Conservation (phyloP, 2,113 vertebrate species). For the Halichoerus grypus region DNA sequence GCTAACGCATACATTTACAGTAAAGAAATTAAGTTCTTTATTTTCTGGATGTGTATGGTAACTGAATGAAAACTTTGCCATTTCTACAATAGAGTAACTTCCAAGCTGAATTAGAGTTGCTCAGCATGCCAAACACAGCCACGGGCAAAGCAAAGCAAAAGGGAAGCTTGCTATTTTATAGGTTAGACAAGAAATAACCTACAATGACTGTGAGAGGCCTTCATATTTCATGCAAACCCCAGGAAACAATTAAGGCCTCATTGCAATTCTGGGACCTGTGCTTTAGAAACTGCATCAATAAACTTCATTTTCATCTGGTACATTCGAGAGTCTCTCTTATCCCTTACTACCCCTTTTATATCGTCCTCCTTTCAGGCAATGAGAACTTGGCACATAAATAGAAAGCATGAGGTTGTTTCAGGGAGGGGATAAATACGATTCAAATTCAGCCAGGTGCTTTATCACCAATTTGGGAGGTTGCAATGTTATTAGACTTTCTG, state of each 20-base stretch:
- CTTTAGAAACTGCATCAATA: constrained; percentile 52
- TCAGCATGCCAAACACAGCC: constrained; percentile 62
- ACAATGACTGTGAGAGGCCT: constrained; percentile 60
- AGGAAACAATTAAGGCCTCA: constrained; percentile 74
- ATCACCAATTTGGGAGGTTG: constrained; percentile 69
- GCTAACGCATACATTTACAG: constrained; percentile 30
- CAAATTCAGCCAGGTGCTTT: constrained; percentile 71
- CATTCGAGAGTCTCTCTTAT: background rate
- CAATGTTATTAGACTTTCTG: constrained; percentile 37
- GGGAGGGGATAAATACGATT: constrained; percentile 48
- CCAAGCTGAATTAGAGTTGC: constrained; percentile 53
- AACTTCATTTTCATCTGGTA: constrained; percentile 58
- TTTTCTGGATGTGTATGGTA: background rate
- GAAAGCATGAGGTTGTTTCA: constrained; percentile 47
- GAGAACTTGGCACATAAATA: constrained; percentile 54
- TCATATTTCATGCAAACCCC: constrained; percentile 67
- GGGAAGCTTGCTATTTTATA: constrained; percentile 46
- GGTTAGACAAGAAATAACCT: constrained; percentile 30
- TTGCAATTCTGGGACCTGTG: constrained; percentile 66
- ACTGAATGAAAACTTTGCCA: constrained; percentile 52
- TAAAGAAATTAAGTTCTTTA: constrained; percentile 63
- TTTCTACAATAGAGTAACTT: constrained; percentile 38
- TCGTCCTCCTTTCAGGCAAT: constrained; percentile 51
- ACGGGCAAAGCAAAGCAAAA: constrained; percentile 61
- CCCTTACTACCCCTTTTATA: constrained; percentile 11